Evolutionary conservation across 2,888 invertebrate genomes (phyloP).

Genomic region (Synergus gifuensis): DNA sequence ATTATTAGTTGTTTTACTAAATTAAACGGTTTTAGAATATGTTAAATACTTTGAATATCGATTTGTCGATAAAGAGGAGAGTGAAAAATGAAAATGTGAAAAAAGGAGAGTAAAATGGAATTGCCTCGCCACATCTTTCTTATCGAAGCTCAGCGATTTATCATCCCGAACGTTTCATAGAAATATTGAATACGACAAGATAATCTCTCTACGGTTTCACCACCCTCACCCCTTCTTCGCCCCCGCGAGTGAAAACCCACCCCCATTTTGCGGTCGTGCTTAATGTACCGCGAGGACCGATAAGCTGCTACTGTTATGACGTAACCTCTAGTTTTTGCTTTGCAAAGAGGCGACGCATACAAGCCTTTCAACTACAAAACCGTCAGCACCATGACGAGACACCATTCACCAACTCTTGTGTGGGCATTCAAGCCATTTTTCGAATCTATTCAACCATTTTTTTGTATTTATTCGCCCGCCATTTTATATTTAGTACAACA

Average conservation of each 20-base stretch:
- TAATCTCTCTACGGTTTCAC: slow-evolving; percentile 72
- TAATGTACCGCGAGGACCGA: slow-evolving; percentile 77
- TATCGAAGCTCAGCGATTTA: slow-evolving; percentile 74
- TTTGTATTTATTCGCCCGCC: neutral
- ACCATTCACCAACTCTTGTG: slow-evolving; percentile 29
- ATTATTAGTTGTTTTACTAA: neutral
- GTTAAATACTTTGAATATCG: too few relatives aligned
- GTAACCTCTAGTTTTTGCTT: slow-evolving; percentile 69
- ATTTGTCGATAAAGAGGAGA: neutral
- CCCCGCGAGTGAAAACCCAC: slow-evolving; percentile 54
- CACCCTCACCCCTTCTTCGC: slow-evolving; percentile 49
- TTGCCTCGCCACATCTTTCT: slow-evolving; percentile 63
- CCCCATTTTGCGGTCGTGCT: slow-evolving; percentile 69
- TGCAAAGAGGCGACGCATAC: slow-evolving; percentile 51
- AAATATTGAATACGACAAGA: slow-evolving; percentile 79
- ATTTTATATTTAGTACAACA: neutral
- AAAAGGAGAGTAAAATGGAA: slow-evolving; percentile 15
- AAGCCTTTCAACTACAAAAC: slow-evolving; percentile 26
- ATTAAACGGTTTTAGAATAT: neutral
- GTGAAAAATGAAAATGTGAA: slow-evolving; percentile 22
- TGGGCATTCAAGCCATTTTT: neutral
- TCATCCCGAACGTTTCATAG: slow-evolving; percentile 76
- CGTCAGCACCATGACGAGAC: slow-evolving; percentile 37
- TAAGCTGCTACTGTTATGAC: slow-evolving; percentile 72
- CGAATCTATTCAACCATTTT: neutral